phyloP scores from a whole-genome alignment of 1,140 invertebrate genomes.

The Hyles euphorbiae region DNA sequence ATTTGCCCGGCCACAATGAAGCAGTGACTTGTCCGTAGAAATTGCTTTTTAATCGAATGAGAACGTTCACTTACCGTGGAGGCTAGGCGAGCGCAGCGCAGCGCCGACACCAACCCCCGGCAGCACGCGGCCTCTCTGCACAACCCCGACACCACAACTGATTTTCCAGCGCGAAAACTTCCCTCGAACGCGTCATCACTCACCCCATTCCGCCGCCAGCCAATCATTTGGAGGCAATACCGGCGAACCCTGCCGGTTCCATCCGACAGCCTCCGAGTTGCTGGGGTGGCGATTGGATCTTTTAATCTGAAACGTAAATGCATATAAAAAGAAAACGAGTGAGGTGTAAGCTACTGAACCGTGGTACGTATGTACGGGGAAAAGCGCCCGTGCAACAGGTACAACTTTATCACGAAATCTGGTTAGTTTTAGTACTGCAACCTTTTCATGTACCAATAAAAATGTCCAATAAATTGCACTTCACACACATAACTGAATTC shows the following conservation, averaged over 20 bases:
- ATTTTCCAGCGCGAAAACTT: conserved; percentile 70
- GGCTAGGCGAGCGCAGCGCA: conserved; percentile 33
- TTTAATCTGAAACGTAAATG: conserved; percentile 74
- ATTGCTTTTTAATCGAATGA: conserved; percentile 73
- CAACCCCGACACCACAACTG: conserved; percentile 64
- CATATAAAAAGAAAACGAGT: conserved; percentile 68
- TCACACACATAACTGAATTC: too few species aligned
- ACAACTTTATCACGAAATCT: conserved; percentile 31
- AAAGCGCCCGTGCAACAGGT: conserved; percentile 57
- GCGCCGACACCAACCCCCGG: conserved; percentile 22
- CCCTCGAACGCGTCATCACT: conserved; percentile 67
- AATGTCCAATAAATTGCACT: too few species aligned
- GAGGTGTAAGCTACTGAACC: conserved; percentile 56
- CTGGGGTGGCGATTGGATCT: conserved; percentile 69
- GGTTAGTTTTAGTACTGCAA: too few species aligned
- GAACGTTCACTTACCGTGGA: conserved; percentile 66
- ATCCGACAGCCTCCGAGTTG: conserved; percentile 43
- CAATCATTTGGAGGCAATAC: conserved; percentile 42
- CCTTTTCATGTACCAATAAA: too few species aligned
- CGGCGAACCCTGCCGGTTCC: conserved; percentile 43
- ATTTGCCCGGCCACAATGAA: background rate
- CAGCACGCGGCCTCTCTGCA: conserved; percentile 36
- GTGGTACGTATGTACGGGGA: conserved; percentile 33
- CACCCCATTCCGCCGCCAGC: conserved; percentile 53
- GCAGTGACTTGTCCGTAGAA: conserved; percentile 44